phyloP scores from a whole-genome alignment of 1,140 invertebrate genomes.

The Musca vetustissima region DNA sequence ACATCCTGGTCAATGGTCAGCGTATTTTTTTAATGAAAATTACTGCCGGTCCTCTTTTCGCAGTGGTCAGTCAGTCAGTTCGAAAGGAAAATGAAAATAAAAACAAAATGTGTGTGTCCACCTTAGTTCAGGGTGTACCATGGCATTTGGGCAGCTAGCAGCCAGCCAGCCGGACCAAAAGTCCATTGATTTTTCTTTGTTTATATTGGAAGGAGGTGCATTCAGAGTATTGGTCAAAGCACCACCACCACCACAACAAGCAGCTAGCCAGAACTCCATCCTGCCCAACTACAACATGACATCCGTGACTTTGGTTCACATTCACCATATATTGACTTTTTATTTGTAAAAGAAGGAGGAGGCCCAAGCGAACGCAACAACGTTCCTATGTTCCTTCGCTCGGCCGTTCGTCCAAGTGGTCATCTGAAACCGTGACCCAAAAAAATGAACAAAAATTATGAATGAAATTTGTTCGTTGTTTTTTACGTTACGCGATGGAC shows the following conservation, averaged over 20 bases:
- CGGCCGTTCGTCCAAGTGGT: background rate
- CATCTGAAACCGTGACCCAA: constrained; percentile 21
- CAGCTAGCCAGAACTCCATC: background rate
- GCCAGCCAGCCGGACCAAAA: background rate
- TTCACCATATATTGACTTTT: background rate
- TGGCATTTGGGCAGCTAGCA: background rate
- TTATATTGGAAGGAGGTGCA: no score
- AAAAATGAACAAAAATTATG: constrained; percentile 22
- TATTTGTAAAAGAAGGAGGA: constrained; percentile 6
- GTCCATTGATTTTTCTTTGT: no score
- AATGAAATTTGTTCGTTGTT: constrained; percentile 11
- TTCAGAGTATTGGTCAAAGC: no score
- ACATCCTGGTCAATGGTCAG: constrained; percentile 19
- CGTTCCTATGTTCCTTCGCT: no score
- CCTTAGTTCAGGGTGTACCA: no score
- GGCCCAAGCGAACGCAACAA: no score
- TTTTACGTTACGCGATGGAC: no score
- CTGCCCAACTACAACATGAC: background rate
- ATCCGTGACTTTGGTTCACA: background rate
- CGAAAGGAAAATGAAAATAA: no score
- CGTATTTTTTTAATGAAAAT: constrained; percentile 16
- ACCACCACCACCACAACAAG: no score
- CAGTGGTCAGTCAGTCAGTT: no score
- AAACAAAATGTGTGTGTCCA: no score
- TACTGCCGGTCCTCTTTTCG: no score